Evolutionary conservation across 2,113 vertebrate species (phyloP).

Genomic region (Poicephalus gulielmi): DNA sequence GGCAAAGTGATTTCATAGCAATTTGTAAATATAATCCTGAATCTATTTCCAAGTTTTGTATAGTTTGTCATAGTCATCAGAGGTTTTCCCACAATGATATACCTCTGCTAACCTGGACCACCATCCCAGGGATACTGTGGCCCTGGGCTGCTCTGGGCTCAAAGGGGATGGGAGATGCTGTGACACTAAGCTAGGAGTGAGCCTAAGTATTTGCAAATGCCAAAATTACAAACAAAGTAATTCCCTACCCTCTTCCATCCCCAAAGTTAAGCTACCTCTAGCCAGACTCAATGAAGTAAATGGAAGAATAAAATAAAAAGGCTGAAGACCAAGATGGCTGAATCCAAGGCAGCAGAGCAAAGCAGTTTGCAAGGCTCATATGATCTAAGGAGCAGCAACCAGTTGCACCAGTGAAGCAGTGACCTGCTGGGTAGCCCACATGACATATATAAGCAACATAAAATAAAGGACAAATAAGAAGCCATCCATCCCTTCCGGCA

Average conservation of each 20-base stretch:
- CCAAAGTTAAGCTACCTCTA: neutral
- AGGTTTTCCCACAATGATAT: neutral
- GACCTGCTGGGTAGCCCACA: neutral
- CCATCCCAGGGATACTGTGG: neutral
- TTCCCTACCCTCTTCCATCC: neutral
- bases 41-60: neutral
- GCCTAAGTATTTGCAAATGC: neutral
- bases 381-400: neutral
- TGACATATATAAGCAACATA: fast-evolving
- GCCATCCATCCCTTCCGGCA: neutral
- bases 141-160: neutral
- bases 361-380: neutral
- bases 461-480: neutral
- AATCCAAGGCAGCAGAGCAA: neutral
- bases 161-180: fast-evolving
- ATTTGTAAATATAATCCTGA: neutral
- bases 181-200: neutral
- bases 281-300: neutral
- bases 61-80: neutral
- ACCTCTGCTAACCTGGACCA: neutral
- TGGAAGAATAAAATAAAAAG: neutral
- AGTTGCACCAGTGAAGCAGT: neutral
- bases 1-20: neutral
- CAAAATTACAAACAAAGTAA: neutral
- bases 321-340: neutral